Base-by-base conservation (phyloP, 2,888 invertebrate genomes). In the Aquatica leii region DNA sequence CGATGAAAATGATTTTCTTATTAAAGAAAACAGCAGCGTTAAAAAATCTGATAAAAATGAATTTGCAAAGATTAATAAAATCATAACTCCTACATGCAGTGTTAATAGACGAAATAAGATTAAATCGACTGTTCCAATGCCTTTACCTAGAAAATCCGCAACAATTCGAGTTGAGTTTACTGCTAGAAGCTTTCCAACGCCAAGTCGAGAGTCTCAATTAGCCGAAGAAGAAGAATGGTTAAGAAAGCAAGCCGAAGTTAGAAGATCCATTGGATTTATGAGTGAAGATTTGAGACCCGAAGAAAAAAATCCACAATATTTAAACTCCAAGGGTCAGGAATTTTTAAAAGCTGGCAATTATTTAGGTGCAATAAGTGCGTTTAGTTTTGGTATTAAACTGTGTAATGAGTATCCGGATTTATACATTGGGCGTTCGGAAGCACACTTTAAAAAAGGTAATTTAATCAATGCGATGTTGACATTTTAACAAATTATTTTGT, bases 271-370 rank as follows among this genome's bases (percentile, higher is more conserved):
- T 53, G 93, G 93, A 17, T 90, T 93, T 74, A 82, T 87, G 1
- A 87, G 88, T 6, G 89, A 90, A 76, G 91, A 92, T 76, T 82
- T 92, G 1, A 83, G 89, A 35, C 88, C 90, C 0, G 93, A 94
- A 76, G 94, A 95, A 79, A 89, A 88, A 70, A 91, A 94, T 80
- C 93, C 94, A 0, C 86, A 89, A 65, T 94, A 91, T 89, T 86
- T 94, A 59, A 88, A 92, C 74, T 88, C 88, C 65, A 94, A 94
- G 81, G 94, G 93, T 50, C 89, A 91, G 76, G 88, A 90, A 65
- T 92, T 94, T 79, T 89, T 91, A 79, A 86, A 88, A 66, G 85
- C 83, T 62, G 88, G 89, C 21, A 93, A 94, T 81, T 91, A 88
- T 77, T 82, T 91, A 59, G 93, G 90, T 1, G 94, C 94, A 0